phyloP scores from a whole-genome alignment of 1,140 invertebrate species.

The Drosophila trapezifrons region DNA sequence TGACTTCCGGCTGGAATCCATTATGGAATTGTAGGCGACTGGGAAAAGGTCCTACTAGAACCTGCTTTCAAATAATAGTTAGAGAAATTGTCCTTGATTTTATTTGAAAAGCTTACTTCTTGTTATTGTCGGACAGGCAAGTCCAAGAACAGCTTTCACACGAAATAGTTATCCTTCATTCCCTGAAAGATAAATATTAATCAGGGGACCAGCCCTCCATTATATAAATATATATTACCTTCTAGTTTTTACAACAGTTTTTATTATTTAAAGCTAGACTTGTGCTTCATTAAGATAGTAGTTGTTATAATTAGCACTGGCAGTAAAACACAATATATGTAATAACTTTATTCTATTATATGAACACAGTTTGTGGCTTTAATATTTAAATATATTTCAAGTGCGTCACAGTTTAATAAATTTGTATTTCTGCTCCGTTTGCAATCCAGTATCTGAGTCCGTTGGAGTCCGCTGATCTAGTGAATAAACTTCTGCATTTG shows the following conservation, averaged over 20 bases:
- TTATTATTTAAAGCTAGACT: not conserved
- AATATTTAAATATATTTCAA: too few relatives aligned
- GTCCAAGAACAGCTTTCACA: too few relatives aligned
- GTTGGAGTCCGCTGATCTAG: too few relatives aligned
- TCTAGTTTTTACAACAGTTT: too few relatives aligned
- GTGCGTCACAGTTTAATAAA: too few relatives aligned
- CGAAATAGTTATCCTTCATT: not conserved
- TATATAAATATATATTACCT: not conserved
- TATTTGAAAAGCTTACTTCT: not conserved
- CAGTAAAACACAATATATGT: not conserved
- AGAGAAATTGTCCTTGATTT: not conserved
- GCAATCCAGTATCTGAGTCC: too few relatives aligned
- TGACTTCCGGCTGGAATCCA: not conserved
- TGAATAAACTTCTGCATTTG: too few relatives aligned
- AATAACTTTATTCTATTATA: not conserved
- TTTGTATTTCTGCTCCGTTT: too few relatives aligned
- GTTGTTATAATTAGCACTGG: not conserved
- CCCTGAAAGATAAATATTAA: not conserved
- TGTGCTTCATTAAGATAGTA: too few relatives aligned
- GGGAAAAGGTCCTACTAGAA: not conserved
- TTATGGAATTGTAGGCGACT: not conserved
- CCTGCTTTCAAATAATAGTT: not conserved
- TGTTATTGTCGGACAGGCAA: too few relatives aligned
- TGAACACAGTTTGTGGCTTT: too few relatives aligned
- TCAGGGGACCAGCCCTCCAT: not conserved